These are phyloP conservation scores for Brachyistius frenatus DNA, from an alignment of 2,113 vertebrate species.

Conservation along the genomic window DNA sequence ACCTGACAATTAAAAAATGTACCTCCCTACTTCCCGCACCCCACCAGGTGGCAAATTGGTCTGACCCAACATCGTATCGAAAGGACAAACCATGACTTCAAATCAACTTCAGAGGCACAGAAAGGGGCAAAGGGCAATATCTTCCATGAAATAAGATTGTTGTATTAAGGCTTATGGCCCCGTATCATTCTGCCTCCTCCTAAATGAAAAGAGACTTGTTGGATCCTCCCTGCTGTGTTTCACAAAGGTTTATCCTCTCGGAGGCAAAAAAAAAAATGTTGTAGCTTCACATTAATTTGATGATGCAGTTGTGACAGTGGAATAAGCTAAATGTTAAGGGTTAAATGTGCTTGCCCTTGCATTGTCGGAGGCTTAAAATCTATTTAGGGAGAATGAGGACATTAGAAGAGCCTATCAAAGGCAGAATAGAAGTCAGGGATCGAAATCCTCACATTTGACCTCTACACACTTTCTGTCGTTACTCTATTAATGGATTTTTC, in stretches of 20 bases:
- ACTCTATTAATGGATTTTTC: neutral
- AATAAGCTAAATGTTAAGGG: constrained; percentile 70
- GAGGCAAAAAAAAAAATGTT: constrained; percentile 53
- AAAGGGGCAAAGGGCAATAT: constrained; percentile 66
- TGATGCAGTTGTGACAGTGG: constrained; percentile 69
- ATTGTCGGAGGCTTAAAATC: constrained; percentile 56
- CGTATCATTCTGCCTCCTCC: constrained; percentile 64
- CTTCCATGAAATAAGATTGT: constrained; percentile 86
- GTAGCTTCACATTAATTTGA: constrained; percentile 70
- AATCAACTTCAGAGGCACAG: constrained; percentile 80
- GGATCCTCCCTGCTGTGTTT: constrained; percentile 73
- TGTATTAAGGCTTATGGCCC: constrained; percentile 75
- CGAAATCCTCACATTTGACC: constrained; percentile 49
- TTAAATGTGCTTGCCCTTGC: constrained; percentile 75
- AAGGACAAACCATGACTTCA: constrained; percentile 84
- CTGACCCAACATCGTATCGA: constrained; percentile 82
- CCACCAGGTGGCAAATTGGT: constrained; percentile 88
- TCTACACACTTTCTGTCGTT: constrained; percentile 2
- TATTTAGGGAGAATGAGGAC: constrained; percentile 40
- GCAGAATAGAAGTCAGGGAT: constrained; percentile 24
- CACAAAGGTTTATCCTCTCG: constrained; percentile 66
- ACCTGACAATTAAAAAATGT: constrained; percentile 87
- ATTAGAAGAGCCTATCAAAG: constrained; percentile 39
- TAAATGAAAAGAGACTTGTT: constrained; percentile 81
- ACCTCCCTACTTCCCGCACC: constrained; percentile 76